Percentiles rank a stretch among this genome's conserved stretches.
phyloP scores from a whole-genome alignment of 2,797 vertebrate genomes.

The Alectoris magna region DNA sequence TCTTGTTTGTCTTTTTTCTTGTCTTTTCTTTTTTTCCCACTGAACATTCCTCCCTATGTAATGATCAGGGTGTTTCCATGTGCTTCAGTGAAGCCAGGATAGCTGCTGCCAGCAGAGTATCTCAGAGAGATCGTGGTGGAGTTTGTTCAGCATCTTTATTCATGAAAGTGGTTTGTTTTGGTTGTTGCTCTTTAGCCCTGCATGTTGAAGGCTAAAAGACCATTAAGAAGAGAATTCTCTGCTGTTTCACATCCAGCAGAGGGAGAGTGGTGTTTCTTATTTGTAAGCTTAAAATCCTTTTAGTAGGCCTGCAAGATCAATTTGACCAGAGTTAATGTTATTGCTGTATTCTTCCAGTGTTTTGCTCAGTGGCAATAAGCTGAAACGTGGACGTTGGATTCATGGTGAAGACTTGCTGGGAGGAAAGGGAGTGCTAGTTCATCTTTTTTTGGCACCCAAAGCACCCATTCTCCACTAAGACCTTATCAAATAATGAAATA shows the following conservation, averaged over 20 bases:
- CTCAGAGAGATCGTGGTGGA: neutral
- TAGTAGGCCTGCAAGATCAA: neutral
- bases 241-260: neutral
- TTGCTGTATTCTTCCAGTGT: neutral
- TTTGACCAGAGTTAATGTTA: neutral
- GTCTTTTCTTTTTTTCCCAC: neutral
- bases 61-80: neutral
- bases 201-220: neutral
- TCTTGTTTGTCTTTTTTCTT: constrained; percentile 12
- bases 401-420: neutral
- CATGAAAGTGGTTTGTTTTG: neutral
- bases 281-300: neutral
- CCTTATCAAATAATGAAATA: neutral
- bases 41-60: too few relatives aligned
- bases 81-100: neutral
- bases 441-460: neutral
- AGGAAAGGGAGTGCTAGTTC: neutral
- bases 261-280: neutral
- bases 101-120: neutral
- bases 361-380: neutral
- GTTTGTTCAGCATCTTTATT: neutral
- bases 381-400: neutral
- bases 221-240: neutral
- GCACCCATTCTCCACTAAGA: neutral
- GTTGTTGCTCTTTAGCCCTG: neutral